Percentiles rank a stretch among this genome's conserved stretches.
These are phyloP conservation scores for Sitta europaea DNA, from an alignment of 2,113 vertebrate genomes.

Conservation along the genomic window DNA sequence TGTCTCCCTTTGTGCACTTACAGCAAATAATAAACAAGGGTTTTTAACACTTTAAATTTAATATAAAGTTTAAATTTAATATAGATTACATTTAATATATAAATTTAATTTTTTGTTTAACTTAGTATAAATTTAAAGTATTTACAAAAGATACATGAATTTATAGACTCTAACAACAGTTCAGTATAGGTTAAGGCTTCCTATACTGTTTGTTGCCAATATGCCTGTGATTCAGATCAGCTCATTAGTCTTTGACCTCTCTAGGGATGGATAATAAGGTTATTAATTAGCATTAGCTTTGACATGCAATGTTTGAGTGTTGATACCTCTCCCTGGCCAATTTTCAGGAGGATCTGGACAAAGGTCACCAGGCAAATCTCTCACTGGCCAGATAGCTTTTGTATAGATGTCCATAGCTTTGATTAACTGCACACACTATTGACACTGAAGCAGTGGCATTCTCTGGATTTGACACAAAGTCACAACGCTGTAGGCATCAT, in stretches of 20 bases:
- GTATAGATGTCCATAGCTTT: not conserved
- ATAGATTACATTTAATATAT: not conserved
- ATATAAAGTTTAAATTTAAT: not conserved
- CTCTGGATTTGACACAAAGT: not conserved
- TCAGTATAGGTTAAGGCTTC: not conserved
- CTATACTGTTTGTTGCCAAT: not conserved
- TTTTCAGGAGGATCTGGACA: not conserved
- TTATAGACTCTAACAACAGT: not conserved
- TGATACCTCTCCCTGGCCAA: not conserved
- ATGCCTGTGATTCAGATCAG: not conserved
- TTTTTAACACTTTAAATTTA: not conserved
- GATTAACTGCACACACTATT: not conserved
- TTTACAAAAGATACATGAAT: not conserved
- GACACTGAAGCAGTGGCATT: not conserved
- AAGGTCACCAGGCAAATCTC: not conserved
- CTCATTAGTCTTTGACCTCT: conserved; percentile 28
- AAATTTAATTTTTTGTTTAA: not conserved
- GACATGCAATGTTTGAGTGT: not conserved
- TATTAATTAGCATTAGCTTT: conserved; percentile 37
- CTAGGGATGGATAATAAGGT: not conserved
- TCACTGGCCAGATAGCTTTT: not conserved
- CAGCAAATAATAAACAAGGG: not conserved
- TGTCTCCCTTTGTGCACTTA: not conserved
- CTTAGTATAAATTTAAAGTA: not conserved
- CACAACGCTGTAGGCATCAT: too few relatives aligned